Base-by-base conservation (phyloP, 2,888 invertebrate genomes). In the Fragum fragum region DNA sequence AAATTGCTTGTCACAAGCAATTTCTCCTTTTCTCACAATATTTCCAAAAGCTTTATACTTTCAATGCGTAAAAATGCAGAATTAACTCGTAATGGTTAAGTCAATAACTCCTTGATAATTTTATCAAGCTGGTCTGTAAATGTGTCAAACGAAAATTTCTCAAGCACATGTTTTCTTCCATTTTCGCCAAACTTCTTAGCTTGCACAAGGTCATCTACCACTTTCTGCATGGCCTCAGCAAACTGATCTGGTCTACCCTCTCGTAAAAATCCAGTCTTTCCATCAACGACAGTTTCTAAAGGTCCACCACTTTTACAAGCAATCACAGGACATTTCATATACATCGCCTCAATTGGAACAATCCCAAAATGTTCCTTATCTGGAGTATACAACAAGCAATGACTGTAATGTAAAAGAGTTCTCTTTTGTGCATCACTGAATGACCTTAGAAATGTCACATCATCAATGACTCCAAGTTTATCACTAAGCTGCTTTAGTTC, bases 281-380 rank as follows among this genome's bases (percentile, higher is more conserved):
- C 93, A 82, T 95, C 85, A 11, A 90, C 92, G 68, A 99, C 96
- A 0, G 99, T 99, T 95, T 99, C 99, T 0, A 96, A 96, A 0
- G 99, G 99, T 0, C 99, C 99, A 32, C 99, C 99, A 91, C 97
- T 98, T 91, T 98, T 97, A 0, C 98, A 97, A 0, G 99, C 99
- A 87, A 99, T 96, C 0, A 99, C 99, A 5, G 99, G 99, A 92
- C 98, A 97, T 3, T 96, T 96, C 93, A 97, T 96, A 93, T 98
- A 98, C 99, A 99, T 99, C 0, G 99, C 99, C 95, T 99, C 99
- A 73, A 99, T 95, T 0, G 99, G 99, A 11, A 99, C 99, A 91
- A 99, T 99, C 6, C 99, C 99, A 95, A 99, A 99, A 95, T 99
- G 99, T 94, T 99, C 99, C 93, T 97, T 97, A 1, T 97, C 96